Evolutionary conservation across 2,797 vertebrate species (phyloP).

Genomic region (Delichon dasypus): DNA sequence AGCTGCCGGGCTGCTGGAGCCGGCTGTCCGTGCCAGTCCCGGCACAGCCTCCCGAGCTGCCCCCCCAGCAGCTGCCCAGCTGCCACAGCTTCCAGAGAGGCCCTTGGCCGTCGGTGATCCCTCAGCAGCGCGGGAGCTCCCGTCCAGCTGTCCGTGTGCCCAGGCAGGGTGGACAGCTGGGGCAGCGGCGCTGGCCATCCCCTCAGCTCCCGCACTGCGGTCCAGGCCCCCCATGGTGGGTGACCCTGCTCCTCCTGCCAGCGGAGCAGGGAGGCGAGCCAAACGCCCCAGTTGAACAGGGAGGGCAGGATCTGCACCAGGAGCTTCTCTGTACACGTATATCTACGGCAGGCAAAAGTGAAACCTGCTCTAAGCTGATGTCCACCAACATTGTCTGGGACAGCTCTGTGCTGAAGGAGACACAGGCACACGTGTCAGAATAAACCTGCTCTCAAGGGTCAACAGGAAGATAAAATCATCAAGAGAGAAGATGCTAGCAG

Average conservation of each 20-base stretch:
- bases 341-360: neutral
- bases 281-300: neutral
- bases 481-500: neutral
- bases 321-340: neutral
- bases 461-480: neutral
- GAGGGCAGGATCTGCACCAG: neutral
- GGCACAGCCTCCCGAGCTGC: accelerated
- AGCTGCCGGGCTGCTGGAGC: neutral
- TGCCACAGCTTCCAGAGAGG: accelerated
- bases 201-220: accelerated
- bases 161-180: neutral
- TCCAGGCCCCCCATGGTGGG: accelerated
- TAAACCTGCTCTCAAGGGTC: neutral
- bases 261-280: neutral
- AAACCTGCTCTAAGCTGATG: neutral
- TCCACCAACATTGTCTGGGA: neutral
- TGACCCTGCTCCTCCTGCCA: neutral
- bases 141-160: accelerated
- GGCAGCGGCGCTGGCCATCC: accelerated
- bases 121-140: neutral
- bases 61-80: neutral
- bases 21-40: neutral
- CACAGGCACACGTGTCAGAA: neutral
- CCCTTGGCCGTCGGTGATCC: accelerated
- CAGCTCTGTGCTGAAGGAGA: neutral